phyloP scores from a whole-genome alignment of 2,113 vertebrate genomes.

The Antigone vipio region DNA sequence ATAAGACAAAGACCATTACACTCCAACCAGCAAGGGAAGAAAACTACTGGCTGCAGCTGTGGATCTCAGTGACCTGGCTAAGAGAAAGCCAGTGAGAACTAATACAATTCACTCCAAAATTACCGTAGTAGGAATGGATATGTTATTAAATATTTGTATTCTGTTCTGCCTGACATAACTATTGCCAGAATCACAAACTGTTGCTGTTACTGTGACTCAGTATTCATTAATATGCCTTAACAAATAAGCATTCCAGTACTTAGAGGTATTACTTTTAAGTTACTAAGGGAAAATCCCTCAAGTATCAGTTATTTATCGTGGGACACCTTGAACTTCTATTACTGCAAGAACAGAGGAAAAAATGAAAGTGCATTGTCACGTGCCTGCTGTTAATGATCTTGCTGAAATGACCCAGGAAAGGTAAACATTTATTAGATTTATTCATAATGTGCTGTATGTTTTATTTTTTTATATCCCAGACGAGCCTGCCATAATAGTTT shows the following conservation, averaged over 20 bases:
- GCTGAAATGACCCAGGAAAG: neutral
- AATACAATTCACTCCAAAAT: neutral
- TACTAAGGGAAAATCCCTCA: neutral
- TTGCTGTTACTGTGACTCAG: neutral
- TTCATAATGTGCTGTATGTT: neutral
- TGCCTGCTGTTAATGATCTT: neutral
- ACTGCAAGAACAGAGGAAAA: neutral
- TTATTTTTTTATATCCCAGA: neutral
- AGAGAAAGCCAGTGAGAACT: neutral
- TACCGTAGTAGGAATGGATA: neutral
- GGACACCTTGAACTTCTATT: neutral
- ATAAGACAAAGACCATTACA: neutral
- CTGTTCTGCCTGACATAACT: neutral
- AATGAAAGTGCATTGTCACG: neutral
- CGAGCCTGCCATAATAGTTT: neutral
- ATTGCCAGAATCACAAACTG: neutral
- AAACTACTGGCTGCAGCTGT: neutral
- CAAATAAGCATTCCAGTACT: neutral
- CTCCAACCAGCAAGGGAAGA: neutral
- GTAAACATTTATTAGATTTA: neutral
- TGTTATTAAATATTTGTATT: neutral
- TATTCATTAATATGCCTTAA: neutral
- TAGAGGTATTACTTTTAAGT: neutral
- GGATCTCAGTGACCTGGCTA: neutral
- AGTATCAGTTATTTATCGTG: neutral